Evolutionary conservation across 2,797 vertebrate species (phyloP).

Genomic region (Percopsis omiscomaycus): DNA sequence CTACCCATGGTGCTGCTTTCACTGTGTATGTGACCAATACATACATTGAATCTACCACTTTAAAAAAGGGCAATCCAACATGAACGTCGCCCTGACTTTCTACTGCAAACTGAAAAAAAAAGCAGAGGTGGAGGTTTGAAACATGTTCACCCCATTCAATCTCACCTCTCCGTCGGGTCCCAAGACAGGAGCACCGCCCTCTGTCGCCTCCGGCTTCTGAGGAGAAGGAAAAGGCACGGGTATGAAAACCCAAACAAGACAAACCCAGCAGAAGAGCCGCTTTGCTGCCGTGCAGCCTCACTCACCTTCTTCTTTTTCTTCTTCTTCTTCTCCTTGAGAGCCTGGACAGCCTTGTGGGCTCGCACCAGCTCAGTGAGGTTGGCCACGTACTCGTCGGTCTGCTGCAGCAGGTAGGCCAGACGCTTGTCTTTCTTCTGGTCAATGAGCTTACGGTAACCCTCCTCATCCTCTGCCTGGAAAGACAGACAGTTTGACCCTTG

Average conservation of each 20-base stretch:
- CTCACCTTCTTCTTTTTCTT: slow-evolving; percentile 92
- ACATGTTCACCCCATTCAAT: not conserved
- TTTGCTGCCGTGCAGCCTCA: fast-evolving
- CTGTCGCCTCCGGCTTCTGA: slow-evolving; percentile 85
- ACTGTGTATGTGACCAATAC: too few species aligned
- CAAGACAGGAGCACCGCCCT: slow-evolving; percentile 80
- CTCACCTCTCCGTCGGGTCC: slow-evolving; percentile 94
- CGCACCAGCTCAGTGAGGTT: slow-evolving; percentile 95
- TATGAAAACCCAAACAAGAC: not conserved
- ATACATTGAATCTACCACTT: too few species aligned
- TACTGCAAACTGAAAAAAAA: not conserved
- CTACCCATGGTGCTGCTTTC: too few species aligned
- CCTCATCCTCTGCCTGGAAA: slow-evolving; percentile 90
- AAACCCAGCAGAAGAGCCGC: not conserved
- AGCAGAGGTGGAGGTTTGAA: not conserved
- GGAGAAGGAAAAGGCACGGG: slow-evolving; percentile 26
- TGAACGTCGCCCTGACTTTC: too few species aligned
- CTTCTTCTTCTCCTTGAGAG: slow-evolving; percentile 96
- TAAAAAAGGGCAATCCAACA: too few species aligned
- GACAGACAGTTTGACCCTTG: not conserved
- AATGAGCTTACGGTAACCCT: slow-evolving; percentile 94
- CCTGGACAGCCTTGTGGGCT: slow-evolving; percentile 94
- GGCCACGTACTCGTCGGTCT: slow-evolving; percentile 96
- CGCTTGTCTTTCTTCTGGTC: slow-evolving; percentile 99
- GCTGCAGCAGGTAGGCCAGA: slow-evolving; percentile 93